phyloP scores from a whole-genome alignment of 2,113 vertebrate species.

The Rhinolophus ferrumequinum region DNA sequence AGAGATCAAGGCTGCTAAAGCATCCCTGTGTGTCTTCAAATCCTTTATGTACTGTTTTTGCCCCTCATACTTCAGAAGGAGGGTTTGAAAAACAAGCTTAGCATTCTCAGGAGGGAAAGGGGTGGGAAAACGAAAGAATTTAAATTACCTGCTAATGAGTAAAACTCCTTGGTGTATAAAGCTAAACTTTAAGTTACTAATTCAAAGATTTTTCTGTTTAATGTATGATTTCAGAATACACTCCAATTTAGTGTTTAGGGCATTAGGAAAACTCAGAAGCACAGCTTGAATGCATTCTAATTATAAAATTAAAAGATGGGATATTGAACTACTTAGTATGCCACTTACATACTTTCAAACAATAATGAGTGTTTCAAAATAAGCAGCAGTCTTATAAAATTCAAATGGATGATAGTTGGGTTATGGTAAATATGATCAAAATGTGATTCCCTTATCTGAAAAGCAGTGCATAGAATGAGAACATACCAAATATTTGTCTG shows the following conservation, averaged over 20 bases:
- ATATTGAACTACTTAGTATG: constrained; percentile 71
- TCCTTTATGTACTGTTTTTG: constrained; percentile 9
- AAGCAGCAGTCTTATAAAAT: constrained; percentile 50
- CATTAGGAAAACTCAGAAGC: constrained; percentile 77
- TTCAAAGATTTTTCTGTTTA: constrained; percentile 71
- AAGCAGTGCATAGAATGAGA: neutral
- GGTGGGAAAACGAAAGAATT: constrained; percentile 68
- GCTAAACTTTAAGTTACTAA: constrained; percentile 78
- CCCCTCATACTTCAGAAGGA: constrained; percentile 50
- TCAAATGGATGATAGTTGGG: constrained; percentile 14
- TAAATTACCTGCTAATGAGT: constrained; percentile 81
- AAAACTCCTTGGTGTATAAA: constrained; percentile 77
- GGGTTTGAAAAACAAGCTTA: constrained; percentile 60
- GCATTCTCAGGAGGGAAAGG: constrained; percentile 45
- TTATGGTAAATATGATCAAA: constrained; percentile 40
- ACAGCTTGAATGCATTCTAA: constrained; percentile 80
- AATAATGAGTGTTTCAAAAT: constrained; percentile 68
- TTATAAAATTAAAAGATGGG: constrained; percentile 80
- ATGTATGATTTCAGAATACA: constrained; percentile 75
- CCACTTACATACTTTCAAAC: constrained; percentile 64
- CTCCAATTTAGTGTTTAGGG: constrained; percentile 74
- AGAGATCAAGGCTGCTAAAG: neutral
- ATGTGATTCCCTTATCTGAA: constrained; percentile 52
- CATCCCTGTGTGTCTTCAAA: neutral
- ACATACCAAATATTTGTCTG: neutral